Evolutionary conservation across 2,797 vertebrate genomes (phyloP).

Genomic region (Pelodytes ibericus): DNA sequence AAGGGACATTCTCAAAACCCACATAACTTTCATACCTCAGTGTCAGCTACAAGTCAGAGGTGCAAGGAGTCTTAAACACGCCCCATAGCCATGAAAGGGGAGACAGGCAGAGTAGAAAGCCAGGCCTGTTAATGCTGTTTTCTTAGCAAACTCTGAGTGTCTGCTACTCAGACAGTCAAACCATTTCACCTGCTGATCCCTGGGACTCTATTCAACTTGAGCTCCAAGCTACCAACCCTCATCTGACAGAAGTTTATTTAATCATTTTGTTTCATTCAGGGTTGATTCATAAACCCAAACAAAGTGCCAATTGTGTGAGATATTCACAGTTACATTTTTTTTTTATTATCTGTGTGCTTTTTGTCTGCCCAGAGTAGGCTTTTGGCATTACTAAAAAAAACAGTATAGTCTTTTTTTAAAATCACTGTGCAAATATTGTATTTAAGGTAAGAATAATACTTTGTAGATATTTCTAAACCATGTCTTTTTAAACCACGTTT

Average conservation of each 20-base stretch:
- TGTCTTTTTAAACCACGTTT: not conserved
- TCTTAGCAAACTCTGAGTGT: constrained; percentile 31
- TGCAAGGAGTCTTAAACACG: constrained; percentile 48
- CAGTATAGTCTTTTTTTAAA: not conserved
- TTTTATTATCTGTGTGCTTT: constrained; percentile 35
- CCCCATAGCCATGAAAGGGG: constrained; percentile 46
- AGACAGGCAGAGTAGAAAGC: constrained; percentile 36
- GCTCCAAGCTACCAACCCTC: constrained; percentile 27
- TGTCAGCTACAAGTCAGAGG: constrained; percentile 54
- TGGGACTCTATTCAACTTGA: constrained; percentile 84
- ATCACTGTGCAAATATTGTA: not conserved
- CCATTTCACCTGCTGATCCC: constrained; percentile 95
- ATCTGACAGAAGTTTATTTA: constrained; percentile 38
- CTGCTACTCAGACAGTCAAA: constrained; percentile 60
- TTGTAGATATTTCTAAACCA: not conserved
- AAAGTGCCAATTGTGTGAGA: constrained; percentile 44
- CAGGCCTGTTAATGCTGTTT: constrained; percentile 39
- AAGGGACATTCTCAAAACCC: constrained; percentile 58
- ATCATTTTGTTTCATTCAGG: constrained; percentile 36
- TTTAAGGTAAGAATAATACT: constrained; percentile 19
- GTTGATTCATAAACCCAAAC: constrained; percentile 26
- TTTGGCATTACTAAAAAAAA: constrained; percentile 18
- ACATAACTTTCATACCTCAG: constrained; percentile 61
- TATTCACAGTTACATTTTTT: constrained; percentile 33
- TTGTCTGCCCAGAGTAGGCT: constrained; percentile 8